phyloP scores from a whole-genome alignment of 1,140 invertebrate species.

The Lordiphosa stackelbergi region DNA sequence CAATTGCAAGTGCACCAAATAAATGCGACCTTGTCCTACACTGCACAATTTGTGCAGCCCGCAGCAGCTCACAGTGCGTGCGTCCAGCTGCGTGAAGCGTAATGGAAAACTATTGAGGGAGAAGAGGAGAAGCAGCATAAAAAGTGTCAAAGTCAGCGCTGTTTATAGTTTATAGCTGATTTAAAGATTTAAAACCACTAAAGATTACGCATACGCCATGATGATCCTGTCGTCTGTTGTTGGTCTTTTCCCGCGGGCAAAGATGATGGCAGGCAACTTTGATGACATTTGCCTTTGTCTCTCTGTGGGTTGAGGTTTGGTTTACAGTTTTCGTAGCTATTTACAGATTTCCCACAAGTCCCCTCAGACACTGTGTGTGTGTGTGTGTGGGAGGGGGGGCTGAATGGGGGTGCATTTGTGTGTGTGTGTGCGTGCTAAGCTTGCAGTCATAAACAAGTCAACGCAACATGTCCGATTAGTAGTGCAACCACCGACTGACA shows the following conservation, averaged over 20 bases:
- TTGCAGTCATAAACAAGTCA: slow-evolving; percentile 72
- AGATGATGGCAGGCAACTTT: slow-evolving; percentile 15
- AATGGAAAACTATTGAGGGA: slow-evolving; percentile 19
- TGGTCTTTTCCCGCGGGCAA: slow-evolving; percentile 44
- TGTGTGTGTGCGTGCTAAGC: slow-evolving; percentile 50
- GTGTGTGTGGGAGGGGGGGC: slow-evolving; percentile 4
- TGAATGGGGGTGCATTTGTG: slow-evolving; percentile 14
- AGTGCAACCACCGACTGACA: slow-evolving; percentile 73
- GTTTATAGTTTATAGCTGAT: too few relatives aligned
- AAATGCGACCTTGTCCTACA: slow-evolving; percentile 73
- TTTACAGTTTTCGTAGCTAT: slow-evolving; percentile 68
- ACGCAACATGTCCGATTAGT: slow-evolving; percentile 74
- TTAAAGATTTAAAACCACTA: too few relatives aligned
- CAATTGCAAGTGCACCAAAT: slow-evolving; percentile 68
- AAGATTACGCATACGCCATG: slow-evolving; percentile 65
- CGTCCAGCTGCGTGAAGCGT: slow-evolving; percentile 69
- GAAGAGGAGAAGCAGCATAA: not conserved
- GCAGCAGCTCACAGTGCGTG: slow-evolving; percentile 9
- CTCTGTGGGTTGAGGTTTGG: slow-evolving; percentile 38
- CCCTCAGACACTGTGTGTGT: slow-evolving; percentile 21
- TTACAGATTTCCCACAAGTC: slow-evolving; percentile 74
- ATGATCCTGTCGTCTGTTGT: slow-evolving; percentile 33
- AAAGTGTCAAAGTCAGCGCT: slow-evolving; percentile 44
- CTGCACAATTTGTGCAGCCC: slow-evolving; percentile 53
- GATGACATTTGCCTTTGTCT: slow-evolving; percentile 41